Base-by-base conservation (phyloP, 2,113 vertebrate species). In the Xenotilapia leptura region DNA sequence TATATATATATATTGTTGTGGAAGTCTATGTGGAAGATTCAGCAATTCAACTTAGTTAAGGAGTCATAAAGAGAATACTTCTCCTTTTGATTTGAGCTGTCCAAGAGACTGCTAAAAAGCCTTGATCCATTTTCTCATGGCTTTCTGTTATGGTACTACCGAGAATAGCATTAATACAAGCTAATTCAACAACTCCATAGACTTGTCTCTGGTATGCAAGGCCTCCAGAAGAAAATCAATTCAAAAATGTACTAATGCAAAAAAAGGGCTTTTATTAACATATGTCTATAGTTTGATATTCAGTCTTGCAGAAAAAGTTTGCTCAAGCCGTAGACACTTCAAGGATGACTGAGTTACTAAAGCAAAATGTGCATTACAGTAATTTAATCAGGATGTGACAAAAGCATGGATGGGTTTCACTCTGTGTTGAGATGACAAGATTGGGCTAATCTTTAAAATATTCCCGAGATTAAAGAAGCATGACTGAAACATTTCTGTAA, bases 381-480 rank as follows among this genome's bases (percentile, higher is more conserved):
- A 89, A 88, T 73, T 84, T 82, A 77, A 84, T 31, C 60, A 75
- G 83, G 80, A 89, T 79, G 73, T 90, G 89, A 88, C 80, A 88
- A 62, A 90, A 53, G 79, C 85, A 58, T 81, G 75, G 73, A 58
- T 53, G 86, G 77, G 55, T 56, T 79, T 80, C 45, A 45, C 60
- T 77, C 55, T 23, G 79, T 89, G 58, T 86, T 15, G 11, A 83
- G 77, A 87, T 86, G 85, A 88, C 83, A 86, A 70, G 68, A 89
- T 47, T 53, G 9, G 42, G 55, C 54, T 60, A 80, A 88, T 88
- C 55, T 87, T 58, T 42, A 28, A 19, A 77, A 92, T 80, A 77
- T 54, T 47, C 77, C 55, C 2, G 1, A 86, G 86, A 82, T 65
- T 56, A 88, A 89, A 84, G 60, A 70, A 54, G 58, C 40, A 28